Conservation (phyloP, 2,797 vertebrate genomes). For the Streptopelia turtur region DNA sequence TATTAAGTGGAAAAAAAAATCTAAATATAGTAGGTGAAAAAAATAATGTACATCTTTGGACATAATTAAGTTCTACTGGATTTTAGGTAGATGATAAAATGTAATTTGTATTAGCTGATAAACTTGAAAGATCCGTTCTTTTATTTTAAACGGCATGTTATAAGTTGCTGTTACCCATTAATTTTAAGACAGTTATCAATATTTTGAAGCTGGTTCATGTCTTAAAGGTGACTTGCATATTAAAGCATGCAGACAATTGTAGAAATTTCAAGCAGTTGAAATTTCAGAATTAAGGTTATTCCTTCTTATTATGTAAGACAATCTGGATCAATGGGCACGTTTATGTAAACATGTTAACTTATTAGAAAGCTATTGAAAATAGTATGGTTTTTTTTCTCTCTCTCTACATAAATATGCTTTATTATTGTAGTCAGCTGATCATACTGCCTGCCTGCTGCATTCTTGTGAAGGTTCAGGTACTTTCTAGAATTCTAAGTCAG, state of each 20-base stretch:
- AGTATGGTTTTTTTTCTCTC: rapidly evolving
- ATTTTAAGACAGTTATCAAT: not conserved
- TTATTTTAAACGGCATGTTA: not conserved
- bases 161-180: not conserved
- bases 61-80: not conserved
- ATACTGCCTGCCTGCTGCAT: not conserved
- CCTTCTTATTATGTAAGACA: not conserved
- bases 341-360: not conserved
- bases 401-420: not conserved
- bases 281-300: not conserved
- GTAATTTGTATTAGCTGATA: not conserved
- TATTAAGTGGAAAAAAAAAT: not conserved
- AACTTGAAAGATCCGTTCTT: not conserved
- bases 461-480: not conserved
- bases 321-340: not conserved
- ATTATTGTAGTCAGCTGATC: not conserved
- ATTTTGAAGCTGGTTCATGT: not conserved
- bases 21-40: not conserved
- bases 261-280: not conserved
- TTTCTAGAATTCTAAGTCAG: not conserved
- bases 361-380: not conserved
- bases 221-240: not conserved
- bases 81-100: not conserved
- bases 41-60: not conserved
- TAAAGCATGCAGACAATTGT: not conserved